Evolutionary conservation across 1,140 invertebrate species (phyloP).

Genomic region (Stegodyphus dumicola): DNA sequence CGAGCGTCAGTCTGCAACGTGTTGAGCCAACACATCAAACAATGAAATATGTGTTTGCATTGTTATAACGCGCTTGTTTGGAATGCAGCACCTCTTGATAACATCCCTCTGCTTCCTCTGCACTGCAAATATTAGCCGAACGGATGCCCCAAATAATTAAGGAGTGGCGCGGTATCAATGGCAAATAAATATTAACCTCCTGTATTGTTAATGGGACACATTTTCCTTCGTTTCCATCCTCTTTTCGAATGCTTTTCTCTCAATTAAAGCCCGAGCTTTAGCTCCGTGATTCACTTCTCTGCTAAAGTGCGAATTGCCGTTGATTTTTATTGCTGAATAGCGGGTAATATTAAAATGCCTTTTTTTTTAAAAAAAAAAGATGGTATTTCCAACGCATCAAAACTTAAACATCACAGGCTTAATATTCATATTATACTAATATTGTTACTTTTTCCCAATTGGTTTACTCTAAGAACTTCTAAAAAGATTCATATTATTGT

Average conservation of each 20-base stretch:
- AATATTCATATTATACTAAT: too few relatives aligned
- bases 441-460: too few relatives aligned
- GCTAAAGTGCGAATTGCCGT: too few relatives aligned
- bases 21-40: slow-evolving; percentile 51
- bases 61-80: slow-evolving; percentile 56
- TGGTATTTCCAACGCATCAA: too few relatives aligned
- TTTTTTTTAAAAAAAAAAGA: too few relatives aligned
- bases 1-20: background rate
- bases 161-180: slow-evolving; percentile 53
- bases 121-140: slow-evolving; percentile 55
- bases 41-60: slow-evolving; percentile 61
- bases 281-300: too few relatives aligned
- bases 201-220: slow-evolving; percentile 55
- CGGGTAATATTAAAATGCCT: too few relatives aligned
- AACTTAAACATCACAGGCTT: too few relatives aligned
- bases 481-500: too few relatives aligned
- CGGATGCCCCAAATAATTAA: slow-evolving; percentile 60
- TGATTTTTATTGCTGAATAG: too few relatives aligned
- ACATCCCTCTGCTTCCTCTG: slow-evolving; percentile 26
- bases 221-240: background rate
- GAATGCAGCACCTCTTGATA: slow-evolving; percentile 44
- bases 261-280: background rate
- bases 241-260: background rate
- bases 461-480: too few relatives aligned
- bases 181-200: slow-evolving; percentile 59